Evolutionary conservation across 2,113 vertebrate genomes (phyloP), one percentile per base, ranked within the genome.

Genomic region (Martes martes): DNA sequence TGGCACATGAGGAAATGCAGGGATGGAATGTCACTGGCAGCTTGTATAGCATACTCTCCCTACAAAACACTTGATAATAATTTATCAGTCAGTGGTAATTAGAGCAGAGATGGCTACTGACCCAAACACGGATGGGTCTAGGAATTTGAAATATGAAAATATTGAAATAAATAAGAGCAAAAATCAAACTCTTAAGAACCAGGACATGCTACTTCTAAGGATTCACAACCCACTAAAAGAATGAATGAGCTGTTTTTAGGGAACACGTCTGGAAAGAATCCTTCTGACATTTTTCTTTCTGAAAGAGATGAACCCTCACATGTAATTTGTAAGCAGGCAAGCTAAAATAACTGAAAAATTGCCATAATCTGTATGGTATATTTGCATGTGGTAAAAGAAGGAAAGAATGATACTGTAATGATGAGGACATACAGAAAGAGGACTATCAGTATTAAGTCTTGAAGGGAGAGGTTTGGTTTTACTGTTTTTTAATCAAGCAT

Each of bases 141-240:
- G 76, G 42, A 78, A 47, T 73, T 92, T 55, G 97, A 95, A 92
- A 82, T 28, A 91, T 81, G 52, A 84, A 93, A 95, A 42, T n/a
- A 91, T 2, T 78, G 36, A 98, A 95, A 28, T 76, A 95, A 86
- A 59, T 55, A 50, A 87, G 7, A 89, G 88, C 71, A 81, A 84
- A 95, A 82, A 28, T 65, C 31, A 69, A 83, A 52, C 14, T 82
- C 15, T 55, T 78, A 95, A 74, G 71, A 65, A 63, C 52, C 4
- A 79, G 39, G 39, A 94, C 67, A 79, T 45, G 8, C 11, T 69
- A 95, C 55, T 79, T 73, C 61, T 95, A 42, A 65, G 59, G 74
- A 93, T 57, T 85, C 36, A 74, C 11, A 92, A 96, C 84, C n/a
- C 28, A 67, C 24, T 65, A 21, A 92, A 2, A 52, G 26, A 78